Percentiles rank a stretch among this genome's conserved stretches.
Evolutionary conservation across 2,888 invertebrate genomes (phyloP).

Genomic region (Ditula angustiorana): DNA sequence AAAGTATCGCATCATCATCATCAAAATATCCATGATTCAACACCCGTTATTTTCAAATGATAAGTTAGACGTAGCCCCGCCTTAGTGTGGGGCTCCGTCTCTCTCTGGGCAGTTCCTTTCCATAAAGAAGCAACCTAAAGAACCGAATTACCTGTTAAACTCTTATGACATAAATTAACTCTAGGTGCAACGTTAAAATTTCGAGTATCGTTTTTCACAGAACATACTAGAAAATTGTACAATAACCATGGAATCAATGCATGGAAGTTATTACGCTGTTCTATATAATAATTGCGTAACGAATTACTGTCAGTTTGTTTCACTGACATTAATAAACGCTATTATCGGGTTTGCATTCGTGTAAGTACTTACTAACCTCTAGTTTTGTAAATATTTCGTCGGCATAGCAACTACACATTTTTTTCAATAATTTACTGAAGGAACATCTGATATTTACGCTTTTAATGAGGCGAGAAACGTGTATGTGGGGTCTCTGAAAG

Average conservation of each 20-base stretch:
- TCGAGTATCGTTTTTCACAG: neutral
- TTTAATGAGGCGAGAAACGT: too few species aligned
- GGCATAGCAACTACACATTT: too few species aligned
- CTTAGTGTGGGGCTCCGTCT: too few species aligned
- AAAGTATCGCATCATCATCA: too few species aligned
- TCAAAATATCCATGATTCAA: too few species aligned
- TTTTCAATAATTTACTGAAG: too few species aligned
- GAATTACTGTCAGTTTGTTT: slow-evolving; percentile 32
- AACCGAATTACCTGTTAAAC: too few species aligned
- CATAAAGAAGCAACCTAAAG: neutral
- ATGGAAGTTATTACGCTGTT: slow-evolving; percentile 23
- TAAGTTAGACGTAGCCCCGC: too few species aligned
- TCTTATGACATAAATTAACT: neutral
- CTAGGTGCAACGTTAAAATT: neutral
- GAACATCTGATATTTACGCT: too few species aligned
- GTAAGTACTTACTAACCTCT: neutral
- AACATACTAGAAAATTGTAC: neutral
- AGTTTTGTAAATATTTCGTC: slow-evolving; percentile 3
- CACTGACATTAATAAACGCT: slow-evolving; percentile 27
- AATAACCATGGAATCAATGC: slow-evolving; percentile 9
- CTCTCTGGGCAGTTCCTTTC: too few species aligned
- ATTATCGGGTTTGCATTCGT: slow-evolving; percentile 7
- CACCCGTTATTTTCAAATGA: too few species aligned
- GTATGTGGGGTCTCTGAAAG: too few species aligned
- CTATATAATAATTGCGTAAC: slow-evolving; percentile 7